Evolutionary conservation across 2,797 vertebrate species (phyloP), one percentile per base, ranked within the genome.

Genomic region (Cirrhinus mrigala): DNA sequence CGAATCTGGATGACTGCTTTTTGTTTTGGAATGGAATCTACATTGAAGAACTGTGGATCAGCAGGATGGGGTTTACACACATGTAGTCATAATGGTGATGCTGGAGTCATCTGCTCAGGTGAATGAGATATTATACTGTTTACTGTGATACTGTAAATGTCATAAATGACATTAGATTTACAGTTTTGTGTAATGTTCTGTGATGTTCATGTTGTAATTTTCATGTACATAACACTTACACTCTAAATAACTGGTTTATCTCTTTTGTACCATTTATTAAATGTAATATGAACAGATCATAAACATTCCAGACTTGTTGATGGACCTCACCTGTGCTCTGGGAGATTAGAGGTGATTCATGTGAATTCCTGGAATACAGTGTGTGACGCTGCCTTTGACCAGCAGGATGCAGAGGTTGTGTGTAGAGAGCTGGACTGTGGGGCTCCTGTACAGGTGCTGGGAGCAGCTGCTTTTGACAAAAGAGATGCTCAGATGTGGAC

Each of bases 1-100:
- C 18, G 2, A 4, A 12, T 75, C 5, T 75, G 73, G 48, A 54
- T 33, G 18, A 22, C 0, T 54, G 10, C 20, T 0, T 0, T 0
- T 0, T 75, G 48, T 14, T 0, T 1, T 22, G 73, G 73, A 14
- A 3, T 18, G 20, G 48, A 75, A 10, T 75, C 48, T 0, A 54
- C 10, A 22, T 9, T 75, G 10, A 54, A 75, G 48, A 54, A 22
- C 9, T 75, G 73, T 54, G 27, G 18, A 0, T 14, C 48, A 20
- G 0, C 0, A 74, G 71, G 71, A 74, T 52, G 48, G 71, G 24
- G 9, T 52, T 11, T 20, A 20, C 12, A 0, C 4, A 1, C 0
- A 2, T 20, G 9, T 33, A 2, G 6, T 74, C 46, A 29, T 6
- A 1, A 0, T 52, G 1, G 3, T 1, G 16, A 33, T 33, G 71